Conservation (phyloP, 2,888 invertebrate species). For the Dastarcus helophoroides region DNA sequence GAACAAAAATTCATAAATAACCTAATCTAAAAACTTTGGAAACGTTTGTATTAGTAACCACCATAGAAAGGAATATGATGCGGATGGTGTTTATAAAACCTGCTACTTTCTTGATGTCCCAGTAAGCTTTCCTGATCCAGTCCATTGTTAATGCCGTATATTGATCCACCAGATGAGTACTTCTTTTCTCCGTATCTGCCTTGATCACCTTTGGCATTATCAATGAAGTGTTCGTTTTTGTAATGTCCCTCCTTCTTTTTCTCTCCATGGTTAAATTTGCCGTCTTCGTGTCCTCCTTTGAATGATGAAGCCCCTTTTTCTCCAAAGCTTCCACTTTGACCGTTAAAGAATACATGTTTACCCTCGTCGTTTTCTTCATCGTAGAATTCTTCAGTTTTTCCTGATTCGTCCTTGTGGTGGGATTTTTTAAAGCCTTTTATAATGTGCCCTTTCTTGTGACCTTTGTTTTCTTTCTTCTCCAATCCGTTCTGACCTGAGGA, state of each 20-base stretch:
- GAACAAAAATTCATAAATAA: background rate
- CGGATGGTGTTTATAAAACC: slow-evolving; percentile 46
- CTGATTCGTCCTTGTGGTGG: slow-evolving; percentile 55
- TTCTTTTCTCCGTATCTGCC: slow-evolving; percentile 50
- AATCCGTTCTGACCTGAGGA: slow-evolving; percentile 43
- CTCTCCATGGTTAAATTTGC: slow-evolving; percentile 44
- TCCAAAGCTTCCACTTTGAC: slow-evolving; percentile 46
- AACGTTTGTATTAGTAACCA: slow-evolving; percentile 4
- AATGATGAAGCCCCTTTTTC: slow-evolving; percentile 45
- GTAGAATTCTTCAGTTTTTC: slow-evolving; percentile 52
- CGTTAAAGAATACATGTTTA: slow-evolving; percentile 45
- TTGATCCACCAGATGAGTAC: slow-evolving; percentile 45
- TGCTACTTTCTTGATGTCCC: slow-evolving; percentile 49
- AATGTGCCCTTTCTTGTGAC: slow-evolving; percentile 52
- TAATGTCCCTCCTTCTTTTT: slow-evolving; percentile 50
- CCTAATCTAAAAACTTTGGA: background rate
- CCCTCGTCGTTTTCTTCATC: slow-evolving; percentile 55
- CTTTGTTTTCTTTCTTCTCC: slow-evolving; percentile 44
- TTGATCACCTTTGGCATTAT: slow-evolving; percentile 48
- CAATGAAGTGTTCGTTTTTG: slow-evolving; percentile 43
- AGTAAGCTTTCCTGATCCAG: slow-evolving; percentile 49
- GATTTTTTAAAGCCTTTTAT: slow-evolving; percentile 56
- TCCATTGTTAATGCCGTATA: slow-evolving; percentile 48
- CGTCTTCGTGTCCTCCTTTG: slow-evolving; percentile 50
- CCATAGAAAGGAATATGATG: slow-evolving; percentile 41